Evolutionary conservation across 2,113 vertebrate genomes (phyloP), one percentile per base, ranked within the genome.

Genomic region (Pangasianodon gigas): DNA sequence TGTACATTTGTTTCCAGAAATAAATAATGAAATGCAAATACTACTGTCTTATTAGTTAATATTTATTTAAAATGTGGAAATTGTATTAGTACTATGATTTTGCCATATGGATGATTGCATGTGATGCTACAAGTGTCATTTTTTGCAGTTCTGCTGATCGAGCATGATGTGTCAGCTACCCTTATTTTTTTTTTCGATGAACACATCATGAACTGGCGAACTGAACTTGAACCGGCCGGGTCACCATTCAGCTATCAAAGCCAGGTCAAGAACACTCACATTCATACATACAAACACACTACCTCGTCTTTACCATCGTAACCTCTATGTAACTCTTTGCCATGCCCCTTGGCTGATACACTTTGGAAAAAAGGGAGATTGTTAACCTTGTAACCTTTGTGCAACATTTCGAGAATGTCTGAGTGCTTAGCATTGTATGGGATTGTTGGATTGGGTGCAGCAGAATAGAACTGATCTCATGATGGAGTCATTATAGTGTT

Each of bases 151-250:
- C 4, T 44, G 26, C 29, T 2, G 26, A 71, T 56, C 16, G 13
- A 67, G 60, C 16, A 26, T n/a, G 9, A 24, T 44, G 48, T 60
- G 14, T 29, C 41, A 44, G 21, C 51, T 37, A 44, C 18, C 10
- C n/a, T 62, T n/a, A 2, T n/a, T 89, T 26, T 89, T 52, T 52
- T 46, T 80, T 71, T 18, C 6, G 3, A 48, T 95, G 95, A 96
- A 96, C 93, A 96, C 93, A 92, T 94, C 94, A 94, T 95, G 93
- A 97, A 96, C 96, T 96, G 95, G 95, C 96, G 96, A 97, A 97
- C 97, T 97, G 95, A 95, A 93, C 95, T 97, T 97, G 92, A 93
- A 95, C 96, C 95, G 96, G 95, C 96, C 95, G 94, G 96, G 95
- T 96, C 96, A 96, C 95, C 92, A 56, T 95, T 97, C 94, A 13